These are phyloP conservation scores for Cephus pulcher DNA, from an alignment of 2,888 invertebrate genomes.

Conservation along the genomic window DNA sequence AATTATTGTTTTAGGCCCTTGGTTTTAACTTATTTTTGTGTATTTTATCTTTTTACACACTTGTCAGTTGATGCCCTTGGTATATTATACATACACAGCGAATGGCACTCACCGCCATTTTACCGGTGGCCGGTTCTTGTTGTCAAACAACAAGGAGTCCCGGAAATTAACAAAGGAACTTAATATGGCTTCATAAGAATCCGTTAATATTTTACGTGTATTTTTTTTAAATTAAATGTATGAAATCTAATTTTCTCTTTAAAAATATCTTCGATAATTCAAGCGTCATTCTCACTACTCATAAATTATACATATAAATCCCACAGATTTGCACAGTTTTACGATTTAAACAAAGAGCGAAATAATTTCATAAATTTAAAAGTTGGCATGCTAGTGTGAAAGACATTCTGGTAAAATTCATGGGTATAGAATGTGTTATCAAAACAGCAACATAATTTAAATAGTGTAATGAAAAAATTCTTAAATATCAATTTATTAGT, in stretches of 20 bases:
- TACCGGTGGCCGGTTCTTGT: neutral
- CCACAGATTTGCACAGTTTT: too few species aligned
- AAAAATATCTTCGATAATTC: neutral
- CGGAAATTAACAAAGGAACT: neutral
- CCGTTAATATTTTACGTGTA: neutral
- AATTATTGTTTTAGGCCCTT: neutral
- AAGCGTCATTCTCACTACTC: neutral
- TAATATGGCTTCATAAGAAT: neutral
- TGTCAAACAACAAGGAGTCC: neutral
- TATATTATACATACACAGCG: neutral
- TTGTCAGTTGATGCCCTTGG: neutral
- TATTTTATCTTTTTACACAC: neutral
- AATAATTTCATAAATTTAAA: neutral
- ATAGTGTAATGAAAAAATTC: neutral
- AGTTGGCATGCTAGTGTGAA: neutral
- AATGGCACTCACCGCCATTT: neutral
- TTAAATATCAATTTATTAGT: neutral
- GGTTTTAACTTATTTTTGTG: neutral
- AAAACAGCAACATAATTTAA: neutral
- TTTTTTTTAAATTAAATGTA: too few species aligned
- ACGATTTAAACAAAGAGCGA: too few species aligned
- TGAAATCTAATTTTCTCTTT: neutral
- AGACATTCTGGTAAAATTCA: neutral
- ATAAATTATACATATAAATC: too few species aligned
- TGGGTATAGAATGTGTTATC: neutral